Evolutionary conservation across 2,113 vertebrate species (phyloP), one percentile per base, ranked within the genome.

Genomic region (Percina caprodes): DNA sequence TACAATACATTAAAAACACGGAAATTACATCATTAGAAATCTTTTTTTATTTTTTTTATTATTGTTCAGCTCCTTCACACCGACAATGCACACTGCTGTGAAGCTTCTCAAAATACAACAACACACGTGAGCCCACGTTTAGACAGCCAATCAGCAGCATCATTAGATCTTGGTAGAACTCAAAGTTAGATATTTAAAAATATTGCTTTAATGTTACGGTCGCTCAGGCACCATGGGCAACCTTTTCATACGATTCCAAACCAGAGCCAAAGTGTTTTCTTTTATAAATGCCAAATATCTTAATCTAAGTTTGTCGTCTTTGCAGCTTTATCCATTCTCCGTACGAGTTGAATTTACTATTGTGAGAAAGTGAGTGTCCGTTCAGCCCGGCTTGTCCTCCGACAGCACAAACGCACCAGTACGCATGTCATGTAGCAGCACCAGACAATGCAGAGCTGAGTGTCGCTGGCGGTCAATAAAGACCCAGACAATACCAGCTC

Each of bases 381-480:
- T 45, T 61, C 56, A 33, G 49, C 39, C 19, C 52, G 21, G 52
- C 16, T n/a, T 21, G 58, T 23, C 63, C 15, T 59, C 52, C 1
- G 10, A 35, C 14, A 21, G 49, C 66, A 60, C 65, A 39, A 16
- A 60, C 66, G 66, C 58, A 56, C 67, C 33, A 9, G 5, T 15
- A 62, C 42, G 54, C 7, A 10, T 10, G 48, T 59, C 48, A 49
- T 62, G 71, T 48, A 58, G 56, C 45, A 12, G 23, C 46, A 12
- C 16, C 19, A 52, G 49, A 77, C 74, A 76, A 83, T 9, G 39
- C 3, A 6, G 80, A 42, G 52, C 51, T 15, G 63, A 63, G 74
- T 35, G 52, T 21, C 18, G 33, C 14, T 5, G 35, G 18, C 23
- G 18, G 35, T 56, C 51, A 7, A 4, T 73, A 35, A 73, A 79